phyloP scores from a whole-genome alignment of 2,888 invertebrate species.

The Tineola bisselliella region DNA sequence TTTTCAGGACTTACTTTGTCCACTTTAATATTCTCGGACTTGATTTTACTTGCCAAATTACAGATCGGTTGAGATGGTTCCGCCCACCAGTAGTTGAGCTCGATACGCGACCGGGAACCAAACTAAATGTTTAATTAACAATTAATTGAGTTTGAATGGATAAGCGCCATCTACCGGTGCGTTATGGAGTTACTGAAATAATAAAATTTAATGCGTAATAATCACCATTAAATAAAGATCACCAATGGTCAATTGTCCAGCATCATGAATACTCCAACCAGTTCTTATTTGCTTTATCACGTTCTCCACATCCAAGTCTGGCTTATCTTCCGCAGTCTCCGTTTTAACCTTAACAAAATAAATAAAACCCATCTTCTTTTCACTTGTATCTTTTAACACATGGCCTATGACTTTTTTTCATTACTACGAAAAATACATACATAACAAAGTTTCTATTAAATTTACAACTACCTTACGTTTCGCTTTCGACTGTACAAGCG shows the following conservation, averaged over 20 bases:
- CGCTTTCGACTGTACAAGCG: too few species aligned
- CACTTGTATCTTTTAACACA: too few species aligned
- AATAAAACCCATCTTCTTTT: background rate
- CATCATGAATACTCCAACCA: constrained; percentile 84
- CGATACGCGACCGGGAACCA: constrained; percentile 77
- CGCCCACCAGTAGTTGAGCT: constrained; percentile 84
- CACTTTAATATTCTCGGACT: background rate
- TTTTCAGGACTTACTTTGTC: constrained; percentile 33
- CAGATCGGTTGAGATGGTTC: constrained; percentile 53
- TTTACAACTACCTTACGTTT: too few species aligned
- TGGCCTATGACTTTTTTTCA: too few species aligned
- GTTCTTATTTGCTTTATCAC: constrained; percentile 56
- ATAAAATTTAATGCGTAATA: too few species aligned
- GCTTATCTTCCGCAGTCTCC: constrained; percentile 17
- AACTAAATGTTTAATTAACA: too few species aligned
- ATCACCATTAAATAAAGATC: constrained; percentile 89
- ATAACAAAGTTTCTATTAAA: too few species aligned
- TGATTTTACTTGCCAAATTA: background rate
- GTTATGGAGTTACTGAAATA: too few species aligned
- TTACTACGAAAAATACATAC: too few species aligned
- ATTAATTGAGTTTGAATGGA: too few species aligned
- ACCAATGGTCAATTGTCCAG: constrained; percentile 84
- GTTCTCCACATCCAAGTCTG: constrained; percentile 42
- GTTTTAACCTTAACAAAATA: background rate
- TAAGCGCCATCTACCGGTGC: too few species aligned